Evolutionary conservation across 2,888 invertebrate genomes (phyloP).

Genomic region (Drepana falcataria): DNA sequence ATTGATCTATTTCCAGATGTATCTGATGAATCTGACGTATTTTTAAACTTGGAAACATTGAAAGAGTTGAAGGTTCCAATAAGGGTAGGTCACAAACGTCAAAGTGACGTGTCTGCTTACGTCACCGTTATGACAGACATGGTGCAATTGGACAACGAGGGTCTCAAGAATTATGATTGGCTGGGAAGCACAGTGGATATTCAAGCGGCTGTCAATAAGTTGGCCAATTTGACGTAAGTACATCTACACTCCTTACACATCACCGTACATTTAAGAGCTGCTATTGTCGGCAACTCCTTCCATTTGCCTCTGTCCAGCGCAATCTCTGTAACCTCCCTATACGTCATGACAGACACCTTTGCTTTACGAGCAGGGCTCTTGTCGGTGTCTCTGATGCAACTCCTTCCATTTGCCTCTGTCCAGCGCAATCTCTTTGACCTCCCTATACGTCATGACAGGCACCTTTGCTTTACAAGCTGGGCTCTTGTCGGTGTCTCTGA

Average conservation of each 20-base stretch:
- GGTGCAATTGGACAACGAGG: slow-evolving; percentile 31
- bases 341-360: no score
- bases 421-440: no score
- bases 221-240: slow-evolving; percentile 48
- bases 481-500: no score
- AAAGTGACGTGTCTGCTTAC: slow-evolving; percentile 22
- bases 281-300: no score
- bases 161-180: slow-evolving; percentile 51
- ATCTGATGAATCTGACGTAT: slow-evolving; percentile 11
- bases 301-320: no score
- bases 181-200: slow-evolving; percentile 49
- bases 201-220: slow-evolving; percentile 39
- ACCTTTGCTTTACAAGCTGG: no score
- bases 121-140: slow-evolving; percentile 43
- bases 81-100: slow-evolving; percentile 1
- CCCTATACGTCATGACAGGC: no score
- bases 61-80: slow-evolving; percentile 10
- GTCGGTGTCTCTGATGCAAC: no score
- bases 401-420: no score
- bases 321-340: no score
- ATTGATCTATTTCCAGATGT: slow-evolving; percentile 1
- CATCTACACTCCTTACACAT: no score
- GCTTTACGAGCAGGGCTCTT: no score
- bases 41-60: slow-evolving; percentile 14
- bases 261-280: neutral